These are phyloP conservation scores for Mormyrus proboscirostris DNA, from an alignment of 2,797 vertebrate species.

Conservation along the genomic window DNA sequence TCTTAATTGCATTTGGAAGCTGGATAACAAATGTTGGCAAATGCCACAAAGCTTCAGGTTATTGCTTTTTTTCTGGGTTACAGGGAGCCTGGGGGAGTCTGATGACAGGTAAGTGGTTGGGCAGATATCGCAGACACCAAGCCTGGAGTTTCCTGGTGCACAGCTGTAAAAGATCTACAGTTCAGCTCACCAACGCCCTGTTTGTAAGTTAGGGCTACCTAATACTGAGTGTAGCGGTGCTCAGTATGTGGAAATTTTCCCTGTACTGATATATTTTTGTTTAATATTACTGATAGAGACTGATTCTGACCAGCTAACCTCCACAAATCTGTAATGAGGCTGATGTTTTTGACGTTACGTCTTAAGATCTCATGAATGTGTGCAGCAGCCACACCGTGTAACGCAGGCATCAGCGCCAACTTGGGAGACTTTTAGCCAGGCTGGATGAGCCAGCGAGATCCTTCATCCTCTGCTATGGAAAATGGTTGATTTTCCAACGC, in stretches of 20 bases:
- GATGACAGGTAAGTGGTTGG: not conserved
- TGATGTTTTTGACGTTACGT: not conserved
- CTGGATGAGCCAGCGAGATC: not conserved
- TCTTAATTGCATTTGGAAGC: conserved; percentile 23
- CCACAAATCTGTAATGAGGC: not conserved
- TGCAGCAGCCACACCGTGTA: not conserved
- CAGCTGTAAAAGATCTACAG: not conserved
- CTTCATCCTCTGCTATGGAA: not conserved
- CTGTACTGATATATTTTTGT: not conserved
- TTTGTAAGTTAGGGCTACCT: not conserved
- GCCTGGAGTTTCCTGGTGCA: not conserved
- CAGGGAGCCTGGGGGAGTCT: not conserved
- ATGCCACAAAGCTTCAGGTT: conserved; percentile 20
- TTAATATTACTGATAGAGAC: not conserved
- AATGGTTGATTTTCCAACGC: not conserved
- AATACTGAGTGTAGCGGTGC: not conserved
- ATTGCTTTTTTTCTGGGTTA: not conserved
- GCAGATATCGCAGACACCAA: not conserved
- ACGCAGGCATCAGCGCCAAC: not conserved
- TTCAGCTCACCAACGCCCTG: not conserved
- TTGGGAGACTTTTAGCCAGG: not conserved
- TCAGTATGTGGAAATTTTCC: not conserved
- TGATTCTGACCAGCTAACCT: not conserved
- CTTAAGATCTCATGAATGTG: not conserved
- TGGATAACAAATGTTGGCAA: not conserved